These are phyloP conservation scores for Coilia nasus DNA, from an alignment of 2,797 vertebrate genomes.

Conservation along the genomic window DNA sequence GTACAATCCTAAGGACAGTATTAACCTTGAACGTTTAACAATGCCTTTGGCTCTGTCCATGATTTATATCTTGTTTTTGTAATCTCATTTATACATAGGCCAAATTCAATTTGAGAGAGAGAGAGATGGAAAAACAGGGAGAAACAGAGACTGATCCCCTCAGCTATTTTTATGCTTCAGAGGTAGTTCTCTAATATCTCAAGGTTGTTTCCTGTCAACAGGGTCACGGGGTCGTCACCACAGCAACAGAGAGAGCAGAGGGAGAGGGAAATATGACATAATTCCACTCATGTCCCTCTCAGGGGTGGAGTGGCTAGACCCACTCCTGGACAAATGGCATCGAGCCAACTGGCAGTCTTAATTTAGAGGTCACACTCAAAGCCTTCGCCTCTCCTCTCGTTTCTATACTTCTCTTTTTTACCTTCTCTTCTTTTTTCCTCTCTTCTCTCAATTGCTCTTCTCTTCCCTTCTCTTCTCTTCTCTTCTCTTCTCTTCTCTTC, in stretches of 20 bases:
- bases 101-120: not conserved
- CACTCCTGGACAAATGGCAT: too few relatives aligned
- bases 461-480: too few relatives aligned
- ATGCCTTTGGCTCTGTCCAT: not conserved
- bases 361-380: not conserved
- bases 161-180: not conserved
- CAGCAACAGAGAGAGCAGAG: not conserved
- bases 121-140: not conserved
- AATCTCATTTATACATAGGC: not conserved
- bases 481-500: too few relatives aligned
- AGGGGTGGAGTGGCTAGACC: too few relatives aligned
- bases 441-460: too few relatives aligned
- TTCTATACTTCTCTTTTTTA: not conserved
- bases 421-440: too few relatives aligned
- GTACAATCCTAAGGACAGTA: not conserved
- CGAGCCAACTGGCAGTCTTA: not conserved
- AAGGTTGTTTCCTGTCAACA: not conserved
- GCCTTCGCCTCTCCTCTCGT: not conserved
- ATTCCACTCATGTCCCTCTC: not conserved
- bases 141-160: not conserved
- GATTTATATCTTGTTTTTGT: not conserved
- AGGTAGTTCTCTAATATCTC: not conserved
- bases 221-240: slow-evolving; percentile 1
- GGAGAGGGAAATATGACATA: not conserved
- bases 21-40: not conserved